These are phyloP conservation scores for Drosophila insularis DNA, from an alignment of 1,140 invertebrate species.

Conservation along the genomic window DNA sequence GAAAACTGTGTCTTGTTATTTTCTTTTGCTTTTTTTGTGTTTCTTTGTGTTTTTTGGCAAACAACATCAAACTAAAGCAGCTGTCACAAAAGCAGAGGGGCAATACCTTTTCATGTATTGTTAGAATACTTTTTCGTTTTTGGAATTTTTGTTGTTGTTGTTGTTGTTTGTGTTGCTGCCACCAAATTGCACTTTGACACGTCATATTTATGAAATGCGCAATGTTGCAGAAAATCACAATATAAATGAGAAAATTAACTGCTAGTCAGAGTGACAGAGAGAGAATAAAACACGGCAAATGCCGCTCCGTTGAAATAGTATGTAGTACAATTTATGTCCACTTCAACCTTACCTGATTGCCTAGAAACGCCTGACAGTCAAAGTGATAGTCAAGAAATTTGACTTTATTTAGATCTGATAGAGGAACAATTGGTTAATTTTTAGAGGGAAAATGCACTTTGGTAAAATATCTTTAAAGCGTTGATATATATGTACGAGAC, in stretches of 20 bases:
- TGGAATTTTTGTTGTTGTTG: constrained; percentile 9
- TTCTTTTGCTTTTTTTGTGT: constrained; percentile 10
- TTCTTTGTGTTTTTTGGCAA: constrained; percentile 26
- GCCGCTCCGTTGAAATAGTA: neutral
- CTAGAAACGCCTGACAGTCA: constrained; percentile 48
- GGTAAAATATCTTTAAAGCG: no score
- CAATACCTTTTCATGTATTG: neutral
- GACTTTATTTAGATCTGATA: constrained; percentile 6
- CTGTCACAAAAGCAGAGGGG: neutral
- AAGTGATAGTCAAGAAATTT: constrained; percentile 6
- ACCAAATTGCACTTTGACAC: constrained; percentile 71
- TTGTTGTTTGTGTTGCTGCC: constrained; percentile 34
- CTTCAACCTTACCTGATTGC: constrained; percentile 60
- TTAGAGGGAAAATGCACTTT: neutral
- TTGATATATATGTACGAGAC: no score
- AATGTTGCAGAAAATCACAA: constrained; percentile 76
- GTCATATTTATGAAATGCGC: constrained; percentile 79
- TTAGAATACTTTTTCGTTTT: neutral
- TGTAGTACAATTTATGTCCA: constrained; percentile 38
- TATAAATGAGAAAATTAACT: constrained; percentile 72
- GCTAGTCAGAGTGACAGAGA: constrained; percentile 10
- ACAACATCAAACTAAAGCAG: constrained; percentile 28
- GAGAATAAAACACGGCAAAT: constrained; percentile 1
- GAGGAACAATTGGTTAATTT: neutral
- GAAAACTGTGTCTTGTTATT: constrained; percentile 27